Evolutionary conservation across 2,113 vertebrate genomes (phyloP).

Genomic region (Rhea americana): DNA sequence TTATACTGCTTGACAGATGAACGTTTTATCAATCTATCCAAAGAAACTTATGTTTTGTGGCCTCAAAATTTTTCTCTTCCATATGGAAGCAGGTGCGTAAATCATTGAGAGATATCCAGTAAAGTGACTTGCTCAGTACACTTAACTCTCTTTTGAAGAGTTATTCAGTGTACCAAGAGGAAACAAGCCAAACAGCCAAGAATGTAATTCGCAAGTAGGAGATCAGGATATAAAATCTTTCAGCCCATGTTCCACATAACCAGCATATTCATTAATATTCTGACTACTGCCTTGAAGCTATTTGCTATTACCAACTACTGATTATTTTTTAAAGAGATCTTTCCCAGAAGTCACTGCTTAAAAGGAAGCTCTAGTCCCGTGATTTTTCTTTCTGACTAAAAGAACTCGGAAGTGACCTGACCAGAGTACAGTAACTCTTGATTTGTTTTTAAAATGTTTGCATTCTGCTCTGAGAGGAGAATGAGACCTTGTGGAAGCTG

Average conservation of each 20-base stretch:
- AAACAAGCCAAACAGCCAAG: not conserved
- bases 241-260: not conserved
- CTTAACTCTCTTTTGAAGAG: not conserved
- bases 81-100: not conserved
- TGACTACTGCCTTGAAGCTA: not conserved
- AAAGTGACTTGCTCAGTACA: not conserved
- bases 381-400: not conserved
- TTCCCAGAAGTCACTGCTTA: not conserved
- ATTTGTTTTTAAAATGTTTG: not conserved
- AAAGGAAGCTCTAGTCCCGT: not conserved
- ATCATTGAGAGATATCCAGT: not conserved
- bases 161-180: not conserved
- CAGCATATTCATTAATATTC: slow-evolving; percentile 19
- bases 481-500: not conserved
- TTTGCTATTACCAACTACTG: not conserved
- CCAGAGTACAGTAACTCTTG: not conserved
- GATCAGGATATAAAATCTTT: not conserved
- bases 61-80: not conserved
- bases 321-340: not conserved
- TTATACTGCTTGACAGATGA: not conserved
- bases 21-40: not conserved
- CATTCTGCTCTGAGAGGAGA: not conserved
- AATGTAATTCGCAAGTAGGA: not conserved
- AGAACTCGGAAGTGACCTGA: not conserved
- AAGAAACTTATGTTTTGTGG: not conserved